Conservation (phyloP, 1,140 invertebrate genomes). For the Drosophila bifasciata region DNA sequence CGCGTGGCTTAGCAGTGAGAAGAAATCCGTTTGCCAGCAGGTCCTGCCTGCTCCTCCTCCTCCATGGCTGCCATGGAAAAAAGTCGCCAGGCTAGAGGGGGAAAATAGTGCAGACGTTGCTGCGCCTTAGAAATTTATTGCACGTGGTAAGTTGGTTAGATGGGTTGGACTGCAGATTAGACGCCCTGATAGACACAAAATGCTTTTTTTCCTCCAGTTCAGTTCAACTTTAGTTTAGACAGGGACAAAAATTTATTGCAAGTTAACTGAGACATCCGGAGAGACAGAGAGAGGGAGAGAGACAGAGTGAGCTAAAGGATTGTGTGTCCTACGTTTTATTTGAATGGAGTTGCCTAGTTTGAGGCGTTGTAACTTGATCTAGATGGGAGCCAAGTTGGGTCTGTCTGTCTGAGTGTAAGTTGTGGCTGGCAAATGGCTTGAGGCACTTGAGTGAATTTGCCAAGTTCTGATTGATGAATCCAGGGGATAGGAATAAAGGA, state of each 20-base stretch:
- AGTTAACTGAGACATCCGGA: constrained; percentile 41
- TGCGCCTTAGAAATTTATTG: constrained; percentile 75
- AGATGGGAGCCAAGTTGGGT: constrained; percentile 22
- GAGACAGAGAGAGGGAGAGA: constrained; percentile 1
- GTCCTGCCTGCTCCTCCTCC: not conserved
- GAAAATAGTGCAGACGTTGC: constrained; percentile 75
- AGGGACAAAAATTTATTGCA: constrained; percentile 73
- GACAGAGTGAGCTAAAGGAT: constrained; percentile 13
- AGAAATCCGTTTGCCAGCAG: constrained; percentile 6
- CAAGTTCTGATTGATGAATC: constrained; percentile 45
- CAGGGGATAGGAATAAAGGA: constrained; percentile 1
- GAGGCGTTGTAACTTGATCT: constrained; percentile 41
- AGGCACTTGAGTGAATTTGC: constrained; percentile 27
- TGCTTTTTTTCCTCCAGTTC: constrained; percentile 65
- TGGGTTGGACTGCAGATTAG: constrained; percentile 77
- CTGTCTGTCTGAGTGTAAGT: constrained; percentile 14
- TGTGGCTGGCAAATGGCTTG: constrained; percentile 49
- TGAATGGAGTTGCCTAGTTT: constrained; percentile 49
- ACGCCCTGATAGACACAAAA: constrained; percentile 76
- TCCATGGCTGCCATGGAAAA: constrained; percentile 3
- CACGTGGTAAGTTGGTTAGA: constrained; percentile 74
- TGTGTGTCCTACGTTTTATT: constrained; percentile 36
- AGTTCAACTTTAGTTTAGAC: constrained; percentile 74
- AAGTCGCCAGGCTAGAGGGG: constrained; percentile 57
- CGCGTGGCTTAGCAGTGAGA: constrained; percentile 54